phyloP scores from a whole-genome alignment of 2,888 invertebrate species.

The Lymantria monacha region DNA sequence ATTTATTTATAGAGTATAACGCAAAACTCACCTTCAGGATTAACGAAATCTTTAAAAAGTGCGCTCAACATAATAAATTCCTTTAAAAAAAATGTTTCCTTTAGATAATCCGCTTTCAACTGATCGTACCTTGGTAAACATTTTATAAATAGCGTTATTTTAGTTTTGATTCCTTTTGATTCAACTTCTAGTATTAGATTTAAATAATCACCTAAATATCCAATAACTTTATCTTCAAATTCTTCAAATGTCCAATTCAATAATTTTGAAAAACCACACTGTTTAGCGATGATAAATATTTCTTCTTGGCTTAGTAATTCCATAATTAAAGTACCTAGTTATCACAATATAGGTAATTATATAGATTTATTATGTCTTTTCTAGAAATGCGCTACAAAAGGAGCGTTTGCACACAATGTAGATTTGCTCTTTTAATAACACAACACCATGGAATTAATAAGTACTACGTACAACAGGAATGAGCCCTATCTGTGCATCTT shows the following conservation, averaged over 20 bases:
- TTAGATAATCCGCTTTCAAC: conserved; percentile 66
- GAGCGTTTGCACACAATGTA: too few species aligned
- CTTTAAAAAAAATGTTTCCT: conserved; percentile 59
- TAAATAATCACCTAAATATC: conserved; percentile 68
- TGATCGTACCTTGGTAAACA: conserved; percentile 77
- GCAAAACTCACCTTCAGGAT: conserved; percentile 43
- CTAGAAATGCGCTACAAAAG: too few species aligned
- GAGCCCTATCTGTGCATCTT: too few species aligned
- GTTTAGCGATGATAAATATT: conserved; percentile 44
- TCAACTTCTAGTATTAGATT: conserved; percentile 48
- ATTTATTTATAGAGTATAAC: too few species aligned
- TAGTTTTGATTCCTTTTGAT: conserved; percentile 24
- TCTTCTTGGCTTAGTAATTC: conserved; percentile 32
- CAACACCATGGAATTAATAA: too few species aligned
- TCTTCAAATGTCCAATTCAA: conserved; percentile 48
- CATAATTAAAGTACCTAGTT: not conserved
- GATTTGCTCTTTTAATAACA: too few species aligned
- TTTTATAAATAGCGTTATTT: conserved; percentile 82
- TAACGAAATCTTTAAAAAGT: conserved; percentile 54
- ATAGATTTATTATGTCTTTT: too few species aligned
- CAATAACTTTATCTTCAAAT: conserved; percentile 56
- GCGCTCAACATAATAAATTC: conserved; percentile 59
- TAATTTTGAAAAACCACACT: conserved; percentile 37
- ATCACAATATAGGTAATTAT: not conserved
- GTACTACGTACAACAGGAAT: too few species aligned